phyloP scores from a whole-genome alignment of 2,888 invertebrate genomes.

The Platynereis dumerilii region DNA sequence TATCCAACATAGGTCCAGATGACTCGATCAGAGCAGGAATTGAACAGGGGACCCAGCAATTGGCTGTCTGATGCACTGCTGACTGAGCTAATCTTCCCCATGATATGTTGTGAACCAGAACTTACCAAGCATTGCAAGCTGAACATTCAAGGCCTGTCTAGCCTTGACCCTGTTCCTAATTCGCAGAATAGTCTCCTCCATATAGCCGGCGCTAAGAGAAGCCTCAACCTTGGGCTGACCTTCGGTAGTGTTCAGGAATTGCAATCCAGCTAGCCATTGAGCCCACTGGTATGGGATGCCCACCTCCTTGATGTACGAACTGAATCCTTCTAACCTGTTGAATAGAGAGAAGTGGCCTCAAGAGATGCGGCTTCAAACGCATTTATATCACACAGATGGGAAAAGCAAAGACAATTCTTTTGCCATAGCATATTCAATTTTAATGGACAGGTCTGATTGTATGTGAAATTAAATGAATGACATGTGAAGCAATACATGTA shows the following conservation, averaged over 20 bases:
- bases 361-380: background rate
- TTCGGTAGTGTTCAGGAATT: slow-evolving; percentile 68
- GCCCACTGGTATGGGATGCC: slow-evolving; percentile 91
- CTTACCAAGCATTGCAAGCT: slow-evolving; percentile 73
- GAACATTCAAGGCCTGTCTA: slow-evolving; percentile 78
- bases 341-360: slow-evolving; percentile 15
- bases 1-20: no score
- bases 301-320: slow-evolving; percentile 51
- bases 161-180: slow-evolving; percentile 78
- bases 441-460: no score
- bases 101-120: no score
- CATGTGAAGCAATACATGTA: no score
- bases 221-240: slow-evolving; percentile 34
- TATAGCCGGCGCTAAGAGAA: slow-evolving; percentile 69
- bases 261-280: slow-evolving; percentile 86
- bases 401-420: no score
- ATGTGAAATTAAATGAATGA: no score
- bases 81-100: no score
- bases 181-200: slow-evolving; percentile 78
- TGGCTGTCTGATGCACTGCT: no score
- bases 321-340: slow-evolving; percentile 62
- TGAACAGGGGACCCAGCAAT: no score
- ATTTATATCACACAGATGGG: background rate
- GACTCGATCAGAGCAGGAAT: no score
- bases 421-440: no score